Base-by-base conservation (phyloP, 2,888 invertebrate species). In the Tenthredo scrophulariae region DNA sequence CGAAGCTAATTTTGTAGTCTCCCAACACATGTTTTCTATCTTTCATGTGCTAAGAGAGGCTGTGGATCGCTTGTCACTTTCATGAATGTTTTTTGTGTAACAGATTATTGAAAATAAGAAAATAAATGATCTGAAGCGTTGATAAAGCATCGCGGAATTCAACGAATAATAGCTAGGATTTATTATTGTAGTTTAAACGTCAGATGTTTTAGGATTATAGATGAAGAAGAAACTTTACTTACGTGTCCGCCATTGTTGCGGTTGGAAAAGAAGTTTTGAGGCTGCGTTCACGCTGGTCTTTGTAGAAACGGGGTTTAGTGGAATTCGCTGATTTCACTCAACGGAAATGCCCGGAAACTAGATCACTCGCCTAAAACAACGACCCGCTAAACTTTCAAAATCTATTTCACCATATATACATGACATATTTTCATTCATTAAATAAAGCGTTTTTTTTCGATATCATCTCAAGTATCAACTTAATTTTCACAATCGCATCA, bases 211-310 rank as follows among this genome's bases (percentile, higher is more conserved):
- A 22, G 86, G 92, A 92, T 92, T 91, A 89, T 84, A 62, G 75
- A 65, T 26, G n/a, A 9, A 86, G 86, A 72, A 84, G 7, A 26
- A 85, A 85, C 84, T 86, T 72, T 88, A 92, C 92, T 92, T 89
- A 92, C 92, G 87, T 88, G 87, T 91, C 92, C 87, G 91, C 91
- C 92, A 92, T 92, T 87, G 87, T 91, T 89, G 84, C 88, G 86
- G 70, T 84, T 29, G 83, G 86, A 87, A 90, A 89, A 90, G 88
- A 88, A 90, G 70, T 85, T 84, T 58, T 46, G 22, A 70, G 58
- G 50, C 70, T 74, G 65, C 54, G 70, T 85, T 85, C 67, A 79
- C 85, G 9, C 29, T 29, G 15, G 22, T 80, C 33, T 18, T 77
- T n/a, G 46, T 77, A 4, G 26, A 80, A 40, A 37, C 80, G 62